phyloP scores from a whole-genome alignment of 92 coral and sea anemone species.

The Porites evermanni region DNA sequence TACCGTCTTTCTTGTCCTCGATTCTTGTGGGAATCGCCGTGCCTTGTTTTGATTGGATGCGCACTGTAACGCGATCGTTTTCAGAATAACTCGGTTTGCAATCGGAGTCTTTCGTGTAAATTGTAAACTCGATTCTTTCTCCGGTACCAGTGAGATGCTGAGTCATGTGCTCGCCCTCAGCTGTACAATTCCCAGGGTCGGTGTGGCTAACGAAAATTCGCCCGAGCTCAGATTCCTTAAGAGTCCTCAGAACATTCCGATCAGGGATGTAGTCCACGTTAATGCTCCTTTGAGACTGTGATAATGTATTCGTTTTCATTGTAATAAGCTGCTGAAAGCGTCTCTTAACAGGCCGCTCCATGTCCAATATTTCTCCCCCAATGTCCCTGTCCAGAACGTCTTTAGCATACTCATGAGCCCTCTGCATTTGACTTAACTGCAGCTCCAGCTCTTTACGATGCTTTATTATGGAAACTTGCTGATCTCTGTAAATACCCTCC shows the following conservation, averaged over 20 bases:
- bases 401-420: constrained; percentile 55
- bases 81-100: constrained; percentile 76
- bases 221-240: constrained; percentile 72
- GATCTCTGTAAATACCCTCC: constrained; percentile 71
- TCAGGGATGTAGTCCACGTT: constrained; percentile 77
- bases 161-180: constrained; percentile 54
- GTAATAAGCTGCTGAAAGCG: constrained; percentile 62
- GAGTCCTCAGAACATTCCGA: constrained; percentile 47
- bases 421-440: constrained; percentile 68
- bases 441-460: constrained; percentile 63
- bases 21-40: constrained; percentile 52
- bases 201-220: constrained; percentile 69
- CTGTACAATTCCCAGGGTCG: constrained; percentile 60
- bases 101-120: constrained; percentile 81
- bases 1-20: constrained; percentile 80
- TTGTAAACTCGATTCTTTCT: constrained; percentile 74
- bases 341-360: constrained; percentile 55
- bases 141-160: constrained; percentile 55
- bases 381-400: constrained; percentile 76
- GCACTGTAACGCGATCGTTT: constrained; percentile 64
- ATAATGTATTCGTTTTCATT: constrained; percentile 35
- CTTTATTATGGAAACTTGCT: constrained; percentile 52
- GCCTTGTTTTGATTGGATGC: constrained; percentile 68
- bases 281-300: constrained; percentile 31
- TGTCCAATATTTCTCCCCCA: constrained; percentile 71